A percentile compares a stretch with the other conserved stretches of the same genome.
Conservation (phyloP, 1,140 invertebrate species). For the Cotesia glomerata region DNA sequence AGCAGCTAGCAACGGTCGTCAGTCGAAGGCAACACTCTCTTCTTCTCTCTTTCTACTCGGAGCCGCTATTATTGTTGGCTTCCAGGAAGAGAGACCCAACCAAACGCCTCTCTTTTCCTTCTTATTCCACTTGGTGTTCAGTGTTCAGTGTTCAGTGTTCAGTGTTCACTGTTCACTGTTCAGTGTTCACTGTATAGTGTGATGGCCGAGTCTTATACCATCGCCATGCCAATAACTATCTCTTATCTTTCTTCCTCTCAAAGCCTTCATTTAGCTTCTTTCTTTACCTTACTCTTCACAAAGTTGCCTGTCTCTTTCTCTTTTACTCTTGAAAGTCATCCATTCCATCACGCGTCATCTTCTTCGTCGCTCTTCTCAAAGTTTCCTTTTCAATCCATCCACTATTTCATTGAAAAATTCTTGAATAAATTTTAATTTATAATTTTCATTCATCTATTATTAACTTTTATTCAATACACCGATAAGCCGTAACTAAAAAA, state of each 20-base stretch:
- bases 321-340: neutral
- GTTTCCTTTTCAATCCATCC: no score
- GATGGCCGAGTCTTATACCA: no score
- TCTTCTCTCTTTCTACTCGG: slow-evolving; percentile 41
- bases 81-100: slow-evolving; percentile 58
- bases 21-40: slow-evolving; percentile 33
- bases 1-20: slow-evolving; percentile 40
- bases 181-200: neutral
- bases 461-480: no score
- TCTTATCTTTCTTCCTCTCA: slow-evolving; percentile 14
- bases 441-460: no score
- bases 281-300: slow-evolving; percentile 8
- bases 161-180: neutral
- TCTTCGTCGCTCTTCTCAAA: neutral
- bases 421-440: no score
- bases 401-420: no score
- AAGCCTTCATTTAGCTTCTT: slow-evolving; percentile 17
- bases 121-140: slow-evolving; percentile 25
- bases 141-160: slow-evolving; percentile 9
- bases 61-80: slow-evolving; percentile 58
- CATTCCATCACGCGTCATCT: neutral
- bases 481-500: no score
- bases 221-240: neutral
- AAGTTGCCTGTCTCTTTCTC: neutral
- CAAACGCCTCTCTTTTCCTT: slow-evolving; percentile 46